phyloP scores from a whole-genome alignment of 2,797 vertebrate species.

The Danio albolineatus region DNA sequence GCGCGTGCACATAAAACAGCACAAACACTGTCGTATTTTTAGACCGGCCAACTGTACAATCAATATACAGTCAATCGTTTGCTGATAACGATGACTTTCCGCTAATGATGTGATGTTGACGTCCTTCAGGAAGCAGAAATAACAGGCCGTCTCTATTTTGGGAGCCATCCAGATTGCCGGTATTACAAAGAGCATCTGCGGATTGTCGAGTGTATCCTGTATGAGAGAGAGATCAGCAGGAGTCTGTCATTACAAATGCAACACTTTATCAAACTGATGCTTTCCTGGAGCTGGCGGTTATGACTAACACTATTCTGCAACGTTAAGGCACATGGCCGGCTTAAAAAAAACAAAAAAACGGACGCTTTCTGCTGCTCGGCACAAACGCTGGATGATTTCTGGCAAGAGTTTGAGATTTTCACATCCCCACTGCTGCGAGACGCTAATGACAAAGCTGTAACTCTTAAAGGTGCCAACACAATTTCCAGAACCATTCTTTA shows the following conservation, averaged over 20 bases:
- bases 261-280: slow-evolving; percentile 35
- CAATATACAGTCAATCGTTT: slow-evolving; percentile 4
- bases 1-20: slow-evolving; percentile 32
- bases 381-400: slow-evolving; percentile 16
- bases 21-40: slow-evolving; percentile 28
- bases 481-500: slow-evolving; percentile 4
- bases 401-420: slow-evolving; percentile 11
- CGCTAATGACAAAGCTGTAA: slow-evolving; percentile 26
- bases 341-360: neutral
- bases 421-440: slow-evolving; percentile 14
- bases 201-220: slow-evolving; percentile 13
- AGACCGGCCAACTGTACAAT: neutral
- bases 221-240: neutral
- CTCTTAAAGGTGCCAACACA: slow-evolving; percentile 29
- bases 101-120: neutral
- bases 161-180: neutral
- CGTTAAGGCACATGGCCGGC: slow-evolving; percentile 12
- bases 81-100: neutral
- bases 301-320: slow-evolving; percentile 27
- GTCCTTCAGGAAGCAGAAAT: neutral
- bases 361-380: slow-evolving; percentile 1
- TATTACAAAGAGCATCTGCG: neutral
- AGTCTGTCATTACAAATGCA: slow-evolving; percentile 19
- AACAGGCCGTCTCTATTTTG: neutral
- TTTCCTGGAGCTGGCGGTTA: slow-evolving; percentile 10